Base-by-base conservation (phyloP, 2,113 vertebrate species). In the Herpailurus yagouaroundi region DNA sequence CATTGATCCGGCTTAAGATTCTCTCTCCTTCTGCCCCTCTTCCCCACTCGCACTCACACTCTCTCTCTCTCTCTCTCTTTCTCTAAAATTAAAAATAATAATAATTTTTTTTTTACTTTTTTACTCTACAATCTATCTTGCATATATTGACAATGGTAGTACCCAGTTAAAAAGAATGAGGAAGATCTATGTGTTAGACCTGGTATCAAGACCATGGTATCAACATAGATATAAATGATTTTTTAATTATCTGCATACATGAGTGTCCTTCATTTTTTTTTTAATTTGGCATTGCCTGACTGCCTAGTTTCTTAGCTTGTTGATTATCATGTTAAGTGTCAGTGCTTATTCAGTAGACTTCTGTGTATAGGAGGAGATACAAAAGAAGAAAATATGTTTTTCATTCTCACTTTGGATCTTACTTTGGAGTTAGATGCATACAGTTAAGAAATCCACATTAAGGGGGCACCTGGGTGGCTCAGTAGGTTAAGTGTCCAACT, bases 361-460 rank as follows among this genome's bases (percentile, higher is more conserved):
- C 33, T 87, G 3, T 89, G 29, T 89, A 6, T 66, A 57, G 68
- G 41, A 89, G 52, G 73, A 96, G 85, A 89, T 57, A 82, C 25
- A 81, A 92, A 95, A 69, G 18, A 96, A 89, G 77, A 91, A 97
- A 79, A 38, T 79, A 25, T 31, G 14, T 94, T 94, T n/a, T 95
- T 94, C 21, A 89, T 25, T 85, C n/a, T 69, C 19, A 48, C 85
- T 74, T 74, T 45, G 55, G 60, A 94, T 66, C 83, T 92, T 89
- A 73, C 38, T 89, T 94, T 89, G 36, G 41, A 85, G 41, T 94
- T 85, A 85, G 36, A 66, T 23, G n/a, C 82, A 23, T 69, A 92
- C n/a, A 84, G 14, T 80, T 95, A 73, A 79, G 36, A 74, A 45
- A 45, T 45, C 36, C 33, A 41, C 23, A 57, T 60, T 27, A 45